Conservation (phyloP, 2,113 vertebrate genomes). For the Miniopterus natalensis region DNA sequence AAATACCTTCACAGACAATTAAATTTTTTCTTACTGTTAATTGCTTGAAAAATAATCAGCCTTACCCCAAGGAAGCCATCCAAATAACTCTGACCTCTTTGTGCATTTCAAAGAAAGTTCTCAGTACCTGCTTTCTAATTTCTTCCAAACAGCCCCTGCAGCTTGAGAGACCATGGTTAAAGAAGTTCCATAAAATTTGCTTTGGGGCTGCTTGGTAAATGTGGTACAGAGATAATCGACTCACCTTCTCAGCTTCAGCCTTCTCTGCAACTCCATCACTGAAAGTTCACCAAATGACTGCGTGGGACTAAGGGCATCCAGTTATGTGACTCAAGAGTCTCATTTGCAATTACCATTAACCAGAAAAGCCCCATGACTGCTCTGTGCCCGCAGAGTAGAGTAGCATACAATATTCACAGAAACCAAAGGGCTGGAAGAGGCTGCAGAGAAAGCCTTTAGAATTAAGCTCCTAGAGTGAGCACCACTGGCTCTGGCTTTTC, state of each 20-base stretch:
- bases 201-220: background rate
- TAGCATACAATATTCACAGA: background rate
- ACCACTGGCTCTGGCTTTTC: too few species aligned
- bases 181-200: background rate
- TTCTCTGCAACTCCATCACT: slow-evolving; percentile 1
- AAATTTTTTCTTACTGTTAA: background rate
- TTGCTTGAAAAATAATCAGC: slow-evolving; percentile 41
- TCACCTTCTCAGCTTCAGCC: background rate
- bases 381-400: background rate
- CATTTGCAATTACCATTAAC: slow-evolving; percentile 73
- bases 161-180: background rate
- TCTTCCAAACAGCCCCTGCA: background rate
- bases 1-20: slow-evolving; percentile 15
- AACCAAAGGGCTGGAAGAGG: background rate
- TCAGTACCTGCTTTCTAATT: background rate
- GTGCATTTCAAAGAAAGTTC: background rate
- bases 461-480: background rate
- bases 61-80: background rate
- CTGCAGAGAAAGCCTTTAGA: background rate
- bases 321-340: slow-evolving; percentile 45
- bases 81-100: slow-evolving; percentile 20
- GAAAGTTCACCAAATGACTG: slow-evolving; percentile 36
- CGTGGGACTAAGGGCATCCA: background rate
- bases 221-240: background rate
- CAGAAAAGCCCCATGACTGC: slow-evolving; percentile 10